phyloP scores from a whole-genome alignment of 2,797 vertebrate genomes.

The Enteromius trimaculatus region DNA sequence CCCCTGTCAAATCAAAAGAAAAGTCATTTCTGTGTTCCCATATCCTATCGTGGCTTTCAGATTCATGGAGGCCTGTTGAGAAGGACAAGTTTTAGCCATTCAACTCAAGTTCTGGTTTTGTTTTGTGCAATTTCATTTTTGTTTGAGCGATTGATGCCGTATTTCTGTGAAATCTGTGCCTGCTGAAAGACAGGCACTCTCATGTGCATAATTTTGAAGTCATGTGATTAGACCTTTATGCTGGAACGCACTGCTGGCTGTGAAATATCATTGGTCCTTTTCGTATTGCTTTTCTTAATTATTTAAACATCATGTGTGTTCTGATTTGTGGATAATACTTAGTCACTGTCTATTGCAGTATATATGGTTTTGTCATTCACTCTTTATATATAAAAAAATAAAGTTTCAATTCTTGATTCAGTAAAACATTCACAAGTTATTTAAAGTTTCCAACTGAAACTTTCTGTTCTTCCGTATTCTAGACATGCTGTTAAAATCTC shows the following conservation, averaged over 20 bases:
- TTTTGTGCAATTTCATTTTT: background rate
- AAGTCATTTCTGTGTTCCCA: constrained; percentile 16
- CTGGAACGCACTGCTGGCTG: background rate
- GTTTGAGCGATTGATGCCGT: background rate
- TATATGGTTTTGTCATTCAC: background rate
- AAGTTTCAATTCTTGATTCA: background rate
- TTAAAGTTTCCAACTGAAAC: constrained; percentile 1
- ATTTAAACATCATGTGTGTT: background rate
- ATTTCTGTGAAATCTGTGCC: background rate
- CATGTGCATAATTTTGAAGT: background rate
- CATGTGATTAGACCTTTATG: background rate
- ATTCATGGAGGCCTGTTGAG: constrained; percentile 1
- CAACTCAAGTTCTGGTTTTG: constrained; percentile 1
- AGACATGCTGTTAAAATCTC: constrained; percentile 32
- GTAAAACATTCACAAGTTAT: background rate
- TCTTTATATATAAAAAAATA: background rate
- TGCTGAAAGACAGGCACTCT: background rate
- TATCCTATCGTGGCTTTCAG: constrained; percentile 17
- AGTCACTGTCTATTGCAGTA: background rate
- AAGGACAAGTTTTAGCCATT: constrained; percentile 2
- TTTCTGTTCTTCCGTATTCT: background rate
- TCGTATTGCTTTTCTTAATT: background rate
- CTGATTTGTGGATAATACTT: background rate
- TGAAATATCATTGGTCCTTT: background rate
- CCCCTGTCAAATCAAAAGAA: constrained; percentile 17